These are phyloP conservation scores for Echinometra lucunter DNA, from an alignment of 53 echinoderm and acorn worm species.

Conservation along the genomic window DNA sequence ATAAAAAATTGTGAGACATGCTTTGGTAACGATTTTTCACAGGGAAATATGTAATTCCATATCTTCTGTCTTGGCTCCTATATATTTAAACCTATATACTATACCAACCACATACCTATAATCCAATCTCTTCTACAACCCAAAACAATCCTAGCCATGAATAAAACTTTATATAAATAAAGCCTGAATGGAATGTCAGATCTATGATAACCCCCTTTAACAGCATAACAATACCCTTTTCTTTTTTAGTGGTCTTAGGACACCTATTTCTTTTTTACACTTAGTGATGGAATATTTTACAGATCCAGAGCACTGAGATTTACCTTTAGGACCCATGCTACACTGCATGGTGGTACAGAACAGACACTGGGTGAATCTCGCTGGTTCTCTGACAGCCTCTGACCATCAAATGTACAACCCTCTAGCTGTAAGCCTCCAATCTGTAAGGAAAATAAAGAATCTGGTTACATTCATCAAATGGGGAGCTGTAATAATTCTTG, in stretches of 20 bases:
- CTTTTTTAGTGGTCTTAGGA: neutral
- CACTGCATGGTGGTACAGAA: conserved; percentile 87
- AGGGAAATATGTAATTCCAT: too few species aligned
- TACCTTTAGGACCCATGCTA: conserved; percentile 96
- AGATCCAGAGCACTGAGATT: neutral
- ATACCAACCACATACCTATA: too few species aligned
- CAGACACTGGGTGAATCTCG: conserved; percentile 94
- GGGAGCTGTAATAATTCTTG: too few species aligned
- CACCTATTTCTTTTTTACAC: neutral
- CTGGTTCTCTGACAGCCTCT: conserved; percentile 93
- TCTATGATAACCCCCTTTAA: too few species aligned
- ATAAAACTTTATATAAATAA: too few species aligned
- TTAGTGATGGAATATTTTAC: neutral
- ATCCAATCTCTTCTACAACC: too few species aligned
- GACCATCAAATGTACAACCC: conserved; percentile 97
- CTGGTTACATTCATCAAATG: neutral
- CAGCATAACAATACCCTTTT: neutral
- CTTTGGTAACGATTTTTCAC: too few species aligned
- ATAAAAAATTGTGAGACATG: too few species aligned
- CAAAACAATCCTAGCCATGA: too few species aligned
- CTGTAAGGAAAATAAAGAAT: conserved; percentile 63
- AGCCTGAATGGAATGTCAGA: too few species aligned
- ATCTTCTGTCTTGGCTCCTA: too few species aligned
- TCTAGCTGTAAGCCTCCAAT: conserved; percentile 95
- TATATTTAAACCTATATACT: too few species aligned